Base-by-base conservation (phyloP, 2,888 invertebrate species). In the Alloscopus bannaensis region DNA sequence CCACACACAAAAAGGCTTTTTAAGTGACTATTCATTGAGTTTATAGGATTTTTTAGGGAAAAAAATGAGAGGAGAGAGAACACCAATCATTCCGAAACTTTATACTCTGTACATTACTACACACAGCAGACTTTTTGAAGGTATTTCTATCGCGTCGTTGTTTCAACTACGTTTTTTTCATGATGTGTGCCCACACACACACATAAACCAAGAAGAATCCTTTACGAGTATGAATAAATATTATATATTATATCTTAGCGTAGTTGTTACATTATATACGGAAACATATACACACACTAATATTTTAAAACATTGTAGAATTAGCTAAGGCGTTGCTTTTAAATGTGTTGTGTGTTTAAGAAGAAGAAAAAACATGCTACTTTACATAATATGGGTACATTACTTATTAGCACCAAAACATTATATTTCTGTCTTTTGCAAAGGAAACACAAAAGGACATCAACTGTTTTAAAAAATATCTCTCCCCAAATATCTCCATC, bases 51-150 rank as follows among this genome's bases (percentile, higher is more conserved):
- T 66, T 64, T 50, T 62, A 42, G 52, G 71, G 55, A 42, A 68
- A 71, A n/a, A n/a, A n/a, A n/a, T n/a, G n/a, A n/a, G n/a, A n/a
- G n/a, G n/a, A n/a, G n/a, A n/a, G n/a, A n/a, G n/a, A n/a, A n/a
- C n/a, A 69, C 73, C 76, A 70, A 71, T 80, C 77, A 70, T 68
- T 73, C 73, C 70, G 62, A 75, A 62, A 50, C 60, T 65, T 26
- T 2, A 42, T 45, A 13, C 20, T 42, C n/a, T n/a, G n/a, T n/a
- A n/a, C n/a, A n/a, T n/a, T n/a, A 42, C 4, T 13, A 57, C 11
- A 28, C 24, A 4, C 29, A 29, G 59, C 28, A n/a, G n/a, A n/a
- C n/a, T n/a, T n/a, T 29, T 22, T 50, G 22, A 20, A 22, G 29
- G n/a, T 3, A 47, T 47, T 47, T 47, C 3, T 47, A 11, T n/a